Conservation (phyloP, 1,140 invertebrate genomes). For the Zaprionus gabonicus region DNA sequence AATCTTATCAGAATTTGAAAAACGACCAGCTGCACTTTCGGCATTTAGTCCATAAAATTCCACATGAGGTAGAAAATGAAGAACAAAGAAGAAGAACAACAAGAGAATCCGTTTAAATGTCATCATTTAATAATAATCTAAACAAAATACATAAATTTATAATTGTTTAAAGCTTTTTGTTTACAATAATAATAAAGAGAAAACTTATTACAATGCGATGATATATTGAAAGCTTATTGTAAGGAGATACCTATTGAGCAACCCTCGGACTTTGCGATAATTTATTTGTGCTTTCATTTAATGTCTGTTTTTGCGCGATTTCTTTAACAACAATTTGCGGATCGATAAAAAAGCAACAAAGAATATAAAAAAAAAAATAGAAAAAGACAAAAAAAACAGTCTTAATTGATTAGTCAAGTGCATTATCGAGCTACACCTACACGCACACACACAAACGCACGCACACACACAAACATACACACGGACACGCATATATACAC, state of each 20-base stretch:
- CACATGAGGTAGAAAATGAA: neutral
- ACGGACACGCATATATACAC: neutral
- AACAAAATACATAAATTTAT: neutral
- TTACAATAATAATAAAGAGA: conserved; percentile 6
- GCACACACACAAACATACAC: neutral
- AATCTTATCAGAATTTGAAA: conserved; percentile 40
- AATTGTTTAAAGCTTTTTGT: neutral
- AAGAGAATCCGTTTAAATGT: neutral
- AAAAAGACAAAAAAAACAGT: conserved; percentile 21
- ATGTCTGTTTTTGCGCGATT: conserved; percentile 2
- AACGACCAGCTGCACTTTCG: neutral
- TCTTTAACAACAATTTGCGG: conserved; percentile 32
- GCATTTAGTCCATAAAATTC: neutral
- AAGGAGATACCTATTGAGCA: conserved; percentile 2
- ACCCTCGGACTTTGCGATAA: conserved; percentile 1
- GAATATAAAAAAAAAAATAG: conserved; percentile 11
- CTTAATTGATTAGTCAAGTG: conserved; percentile 44
- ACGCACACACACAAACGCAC: neutral
- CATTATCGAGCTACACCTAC: conserved; percentile 4
- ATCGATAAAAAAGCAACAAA: conserved; percentile 35
- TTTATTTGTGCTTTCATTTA: conserved; percentile 36
- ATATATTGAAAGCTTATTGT: neutral
- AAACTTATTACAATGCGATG: neutral
- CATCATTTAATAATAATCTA: neutral
- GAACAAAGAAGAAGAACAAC: neutral